A percentile compares a stretch with the other conserved stretches of the same genome.
Conservation (phyloP, 2,888 invertebrate species). For the Temnothorax ravouxi region DNA sequence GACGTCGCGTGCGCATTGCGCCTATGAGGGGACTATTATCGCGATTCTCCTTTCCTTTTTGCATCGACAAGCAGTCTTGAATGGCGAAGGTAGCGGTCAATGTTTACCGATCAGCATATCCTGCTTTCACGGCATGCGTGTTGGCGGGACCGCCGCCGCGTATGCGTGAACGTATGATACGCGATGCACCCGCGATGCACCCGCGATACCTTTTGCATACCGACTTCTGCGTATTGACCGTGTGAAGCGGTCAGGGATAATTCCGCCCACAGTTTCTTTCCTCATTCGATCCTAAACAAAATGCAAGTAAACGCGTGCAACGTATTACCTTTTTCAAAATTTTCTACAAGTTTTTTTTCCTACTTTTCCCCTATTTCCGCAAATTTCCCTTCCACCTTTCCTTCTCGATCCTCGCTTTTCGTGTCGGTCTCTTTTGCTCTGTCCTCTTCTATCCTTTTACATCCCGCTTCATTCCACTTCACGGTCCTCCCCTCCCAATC, state of each 20-base stretch:
- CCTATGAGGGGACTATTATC: not conserved
- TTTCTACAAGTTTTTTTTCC: not conserved
- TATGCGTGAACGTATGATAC: slow-evolving; percentile 59
- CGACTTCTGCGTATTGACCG: slow-evolving; percentile 55
- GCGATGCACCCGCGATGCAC: slow-evolving; percentile 48
- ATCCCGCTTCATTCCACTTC: slow-evolving; percentile 14
- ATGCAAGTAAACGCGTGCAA: not conserved
- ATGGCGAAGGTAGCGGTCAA: slow-evolving; percentile 55
- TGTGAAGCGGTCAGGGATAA: slow-evolving; percentile 61
- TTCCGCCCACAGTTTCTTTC: slow-evolving; percentile 39
- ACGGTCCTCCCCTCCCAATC: slow-evolving; percentile 71
- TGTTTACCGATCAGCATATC: slow-evolving; percentile 51
- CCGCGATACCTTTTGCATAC: slow-evolving; percentile 54
- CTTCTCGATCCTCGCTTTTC: slow-evolving; percentile 21
- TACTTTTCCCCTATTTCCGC: slow-evolving; percentile 16
- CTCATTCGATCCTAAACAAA: slow-evolving; percentile 48
- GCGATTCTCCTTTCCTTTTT: not conserved
- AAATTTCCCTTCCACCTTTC: slow-evolving; percentile 30
- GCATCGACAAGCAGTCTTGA: slow-evolving; percentile 40
- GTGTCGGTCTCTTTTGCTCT: slow-evolving; percentile 76
- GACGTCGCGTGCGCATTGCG: not conserved
- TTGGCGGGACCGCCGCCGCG: slow-evolving; percentile 39
- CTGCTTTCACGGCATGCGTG: slow-evolving; percentile 37
- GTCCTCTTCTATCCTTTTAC: slow-evolving; percentile 11
- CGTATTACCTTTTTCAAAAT: not conserved